A percentile compares a stretch with the other conserved stretches of the same genome.
Evolutionary conservation across 1,140 invertebrate species (phyloP).

Genomic region (Ctenoplectra terminalis): DNA sequence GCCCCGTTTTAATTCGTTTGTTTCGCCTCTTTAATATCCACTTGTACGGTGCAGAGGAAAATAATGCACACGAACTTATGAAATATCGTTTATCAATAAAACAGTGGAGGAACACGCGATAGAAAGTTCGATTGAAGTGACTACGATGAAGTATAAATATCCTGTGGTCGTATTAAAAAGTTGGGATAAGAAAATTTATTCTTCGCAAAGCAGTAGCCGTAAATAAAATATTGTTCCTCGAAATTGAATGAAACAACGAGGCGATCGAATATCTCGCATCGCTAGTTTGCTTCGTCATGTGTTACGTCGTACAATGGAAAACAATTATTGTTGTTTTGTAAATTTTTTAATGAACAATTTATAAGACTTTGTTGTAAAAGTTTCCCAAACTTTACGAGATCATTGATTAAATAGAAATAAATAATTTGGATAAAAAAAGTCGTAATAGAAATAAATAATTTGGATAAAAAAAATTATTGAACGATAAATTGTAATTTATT

Average conservation of each 20-base stretch:
- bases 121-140: slow-evolving; percentile 18
- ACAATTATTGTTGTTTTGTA: background rate
- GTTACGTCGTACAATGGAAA: background rate
- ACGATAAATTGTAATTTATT: no score
- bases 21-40: background rate
- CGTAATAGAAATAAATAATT: no score
- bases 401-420: no score
- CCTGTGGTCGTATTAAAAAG: background rate
- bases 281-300: background rate
- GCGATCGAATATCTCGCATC: background rate
- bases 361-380: no score
- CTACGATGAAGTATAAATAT: slow-evolving; percentile 12
- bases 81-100: slow-evolving; percentile 32
- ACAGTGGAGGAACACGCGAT: background rate
- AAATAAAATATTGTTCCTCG: background rate
- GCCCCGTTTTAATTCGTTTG: no score
- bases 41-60: background rate
- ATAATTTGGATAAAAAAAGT: no score
- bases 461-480: no score
- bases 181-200: slow-evolving; percentile 7
- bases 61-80: background rate
- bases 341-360: no score
- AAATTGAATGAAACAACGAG: background rate
- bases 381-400: no score
- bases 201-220: background rate